Percentiles rank a stretch among this genome's conserved stretches.
These are phyloP conservation scores for Abscondita cerata DNA, from an alignment of 2,888 invertebrate species.

Conservation along the genomic window DNA sequence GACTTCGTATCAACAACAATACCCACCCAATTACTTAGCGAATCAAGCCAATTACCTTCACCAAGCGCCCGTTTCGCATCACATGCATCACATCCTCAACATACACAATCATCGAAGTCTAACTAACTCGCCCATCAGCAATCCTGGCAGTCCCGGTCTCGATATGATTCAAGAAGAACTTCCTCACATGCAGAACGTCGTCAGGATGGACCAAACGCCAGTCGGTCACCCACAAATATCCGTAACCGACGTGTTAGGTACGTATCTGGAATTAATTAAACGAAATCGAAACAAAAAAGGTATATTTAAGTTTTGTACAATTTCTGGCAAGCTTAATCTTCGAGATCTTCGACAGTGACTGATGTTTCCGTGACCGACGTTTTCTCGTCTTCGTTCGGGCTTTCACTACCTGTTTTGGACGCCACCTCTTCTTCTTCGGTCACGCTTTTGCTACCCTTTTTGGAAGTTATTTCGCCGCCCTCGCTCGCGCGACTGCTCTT, in stretches of 20 bases:
- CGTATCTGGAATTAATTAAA: no score
- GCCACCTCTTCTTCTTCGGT: no score
- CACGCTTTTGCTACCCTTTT: no score
- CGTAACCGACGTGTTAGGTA: slow-evolving; percentile 87
- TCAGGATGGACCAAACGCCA: slow-evolving; percentile 53
- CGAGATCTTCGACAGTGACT: no score
- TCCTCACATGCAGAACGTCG: slow-evolving; percentile 60
- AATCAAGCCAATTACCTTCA: slow-evolving; percentile 44
- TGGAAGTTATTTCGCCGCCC: no score
- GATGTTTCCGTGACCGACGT: no score
- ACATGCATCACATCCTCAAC: slow-evolving; percentile 57
- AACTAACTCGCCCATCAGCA: slow-evolving; percentile 69
- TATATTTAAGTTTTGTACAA: no score
- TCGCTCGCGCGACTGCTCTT: no score
- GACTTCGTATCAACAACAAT: slow-evolving; percentile 28
- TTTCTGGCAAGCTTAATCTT: no score
- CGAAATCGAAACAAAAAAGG: no score
- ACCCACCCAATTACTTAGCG: slow-evolving; percentile 36
- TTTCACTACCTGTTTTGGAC: no score
- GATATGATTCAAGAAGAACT: slow-evolving; percentile 83
- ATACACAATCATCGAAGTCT: slow-evolving; percentile 63
- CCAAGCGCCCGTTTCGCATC: slow-evolving; percentile 43
- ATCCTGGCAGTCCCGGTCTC: slow-evolving; percentile 70
- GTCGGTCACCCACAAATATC: slow-evolving; percentile 82
- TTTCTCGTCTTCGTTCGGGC: no score